Evolutionary conservation across 2,113 vertebrate genomes (phyloP), one percentile per base, ranked within the genome.

Genomic region (Sula dactylatra): DNA sequence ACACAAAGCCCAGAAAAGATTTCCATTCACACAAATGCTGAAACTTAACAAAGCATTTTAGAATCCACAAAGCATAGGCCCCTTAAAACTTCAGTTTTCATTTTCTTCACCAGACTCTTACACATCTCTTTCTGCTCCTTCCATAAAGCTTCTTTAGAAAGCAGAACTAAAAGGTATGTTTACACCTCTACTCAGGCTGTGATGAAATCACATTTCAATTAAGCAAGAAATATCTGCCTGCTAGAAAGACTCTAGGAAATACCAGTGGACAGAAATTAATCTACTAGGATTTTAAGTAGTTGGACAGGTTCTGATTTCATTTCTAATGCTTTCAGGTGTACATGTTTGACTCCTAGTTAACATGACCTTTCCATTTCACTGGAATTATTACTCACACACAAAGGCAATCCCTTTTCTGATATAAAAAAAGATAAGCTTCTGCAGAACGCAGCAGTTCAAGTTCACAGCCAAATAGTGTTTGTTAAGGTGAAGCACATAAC

Each of bases 331-430:
- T 80, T 71, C 73, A 72, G 62, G 50, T 58, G 86, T 27, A 36
- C 34, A 1, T 16, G 61, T 12, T 78, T 32, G 65, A 7, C 22
- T 69, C 32, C 45, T 26, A 7, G n/a, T 45, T 27, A 40, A 5
- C 4, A 14, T 1, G 40, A 82, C 84, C 91, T 93, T 72, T 88
- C 42, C 7, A 2, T 56, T 94, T 94, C 91, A 0, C 64, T 67
- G 95, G 95, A 97, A 97, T 64, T 31, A 2, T 94, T 88, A 56
- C 61, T 95, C 91, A 92, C 8, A 1, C 40, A 10, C 13, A 12
- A 6, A 19, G 80, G 42, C 92, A 62, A 27, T 20, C 26, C 50
- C 22, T 10, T 24, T n/a, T 4, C 27, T 6, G 97, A 96, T 91
- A 16, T 0, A 16, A 7, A 0, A 1, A 2, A 8, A 78, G 97